phyloP scores from a whole-genome alignment of 2,888 invertebrate species.

The Ennomos erosarius region DNA sequence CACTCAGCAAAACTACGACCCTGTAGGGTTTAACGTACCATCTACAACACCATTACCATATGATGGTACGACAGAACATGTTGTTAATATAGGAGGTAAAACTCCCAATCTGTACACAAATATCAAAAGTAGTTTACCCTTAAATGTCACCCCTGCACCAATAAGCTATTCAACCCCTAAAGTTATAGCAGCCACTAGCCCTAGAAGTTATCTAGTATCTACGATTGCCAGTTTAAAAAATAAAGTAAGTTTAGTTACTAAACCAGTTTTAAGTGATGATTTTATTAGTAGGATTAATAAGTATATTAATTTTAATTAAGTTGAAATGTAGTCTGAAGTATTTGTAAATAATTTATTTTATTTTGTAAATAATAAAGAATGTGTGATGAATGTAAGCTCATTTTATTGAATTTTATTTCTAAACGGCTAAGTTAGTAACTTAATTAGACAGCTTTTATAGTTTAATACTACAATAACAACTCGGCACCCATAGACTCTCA shows the following conservation, averaged over 20 bases:
- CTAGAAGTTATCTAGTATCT: slow-evolving; percentile 61
- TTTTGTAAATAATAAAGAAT: slow-evolving; percentile 17
- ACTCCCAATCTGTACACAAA: slow-evolving; percentile 63
- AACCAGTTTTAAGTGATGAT: slow-evolving; percentile 63
- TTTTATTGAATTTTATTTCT: neutral
- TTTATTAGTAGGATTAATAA: slow-evolving; percentile 74
- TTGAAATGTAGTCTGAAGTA: slow-evolving; percentile 19
- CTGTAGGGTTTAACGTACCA: slow-evolving; percentile 51
- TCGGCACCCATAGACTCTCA: no score
- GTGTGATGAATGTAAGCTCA: neutral
- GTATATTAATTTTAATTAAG: slow-evolving; percentile 66
- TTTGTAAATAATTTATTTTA: slow-evolving; percentile 41
- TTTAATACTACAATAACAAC: no score
- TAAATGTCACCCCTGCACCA: slow-evolving; percentile 36
- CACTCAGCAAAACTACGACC: slow-evolving; percentile 44
- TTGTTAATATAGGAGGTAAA: slow-evolving; percentile 58
- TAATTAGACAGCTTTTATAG: no score
- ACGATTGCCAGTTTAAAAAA: slow-evolving; percentile 68
- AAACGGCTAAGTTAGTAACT: no score
- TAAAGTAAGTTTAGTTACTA: slow-evolving; percentile 54
- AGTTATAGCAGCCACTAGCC: slow-evolving; percentile 47
- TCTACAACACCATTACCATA: slow-evolving; percentile 51
- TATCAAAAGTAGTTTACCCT: slow-evolving; percentile 49
- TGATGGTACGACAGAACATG: slow-evolving; percentile 55
- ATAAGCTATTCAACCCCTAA: slow-evolving; percentile 33